A percentile compares a stretch with the other conserved stretches of the same genome.
These are phyloP conservation scores for Athene noctua DNA, from an alignment of 2,113 vertebrate genomes.

Conservation along the genomic window DNA sequence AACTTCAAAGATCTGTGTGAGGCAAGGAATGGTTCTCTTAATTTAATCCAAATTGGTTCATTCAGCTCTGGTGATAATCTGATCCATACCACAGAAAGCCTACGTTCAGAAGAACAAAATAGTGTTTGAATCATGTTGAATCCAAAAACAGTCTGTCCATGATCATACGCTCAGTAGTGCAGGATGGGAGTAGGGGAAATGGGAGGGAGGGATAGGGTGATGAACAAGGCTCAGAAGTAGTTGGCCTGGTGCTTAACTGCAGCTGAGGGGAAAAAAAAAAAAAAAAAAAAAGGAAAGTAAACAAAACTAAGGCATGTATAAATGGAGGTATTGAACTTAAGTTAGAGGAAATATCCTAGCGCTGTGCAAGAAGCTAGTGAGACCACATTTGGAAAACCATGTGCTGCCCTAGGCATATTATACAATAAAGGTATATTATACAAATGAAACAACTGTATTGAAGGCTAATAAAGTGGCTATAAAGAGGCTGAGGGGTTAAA, in stretches of 20 bases:
- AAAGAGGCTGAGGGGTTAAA: background rate
- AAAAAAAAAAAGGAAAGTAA: background rate
- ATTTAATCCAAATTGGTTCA: slow-evolving; percentile 52
- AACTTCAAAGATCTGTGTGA: slow-evolving; percentile 52
- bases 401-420: background rate
- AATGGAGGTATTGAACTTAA: slow-evolving; percentile 39
- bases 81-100: slow-evolving; percentile 37
- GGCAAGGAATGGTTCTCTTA: slow-evolving; percentile 21
- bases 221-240: background rate
- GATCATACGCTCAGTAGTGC: background rate
- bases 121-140: background rate
- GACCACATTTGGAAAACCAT: background rate
- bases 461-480: background rate
- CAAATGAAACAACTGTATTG: background rate
- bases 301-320: background rate
- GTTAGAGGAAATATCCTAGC: slow-evolving; percentile 4
- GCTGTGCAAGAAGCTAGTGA: background rate
- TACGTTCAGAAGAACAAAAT: background rate
- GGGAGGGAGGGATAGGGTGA: background rate
- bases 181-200: background rate
- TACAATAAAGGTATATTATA: background rate
- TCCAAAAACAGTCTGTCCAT: background rate
- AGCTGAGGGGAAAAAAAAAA: background rate
- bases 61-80: slow-evolving; percentile 40
- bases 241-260: background rate